phyloP scores from a whole-genome alignment of 2,888 invertebrate species.

The Spisula solida region DNA sequence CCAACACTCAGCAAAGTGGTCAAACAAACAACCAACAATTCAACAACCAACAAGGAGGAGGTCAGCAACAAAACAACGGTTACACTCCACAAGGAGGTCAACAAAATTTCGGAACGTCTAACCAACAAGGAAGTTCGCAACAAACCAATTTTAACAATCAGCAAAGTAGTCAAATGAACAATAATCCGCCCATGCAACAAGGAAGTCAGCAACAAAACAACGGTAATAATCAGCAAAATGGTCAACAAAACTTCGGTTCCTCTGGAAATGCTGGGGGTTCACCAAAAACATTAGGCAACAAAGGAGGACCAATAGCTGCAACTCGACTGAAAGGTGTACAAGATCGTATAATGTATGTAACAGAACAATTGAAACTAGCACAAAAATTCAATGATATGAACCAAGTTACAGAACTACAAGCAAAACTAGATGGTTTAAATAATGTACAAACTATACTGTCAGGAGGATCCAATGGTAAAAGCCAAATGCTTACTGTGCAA shows the following conservation, averaged over 20 bases:
- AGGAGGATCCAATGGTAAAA: constrained; percentile 29
- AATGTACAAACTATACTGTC: constrained; percentile 34
- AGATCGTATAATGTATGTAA: constrained; percentile 12
- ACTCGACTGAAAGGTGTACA: constrained; percentile 36
- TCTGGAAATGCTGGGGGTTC: background rate
- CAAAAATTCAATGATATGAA: constrained; percentile 13
- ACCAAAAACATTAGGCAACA: background rate
- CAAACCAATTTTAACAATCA: background rate
- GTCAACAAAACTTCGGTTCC: background rate
- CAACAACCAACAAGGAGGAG: background rate
- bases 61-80: background rate
- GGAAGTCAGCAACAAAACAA: background rate
- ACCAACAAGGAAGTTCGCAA: background rate
- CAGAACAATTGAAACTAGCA: constrained; percentile 32
- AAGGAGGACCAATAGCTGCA: constrained; percentile 34
- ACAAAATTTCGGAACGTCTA: background rate
- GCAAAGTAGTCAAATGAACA: background rate
- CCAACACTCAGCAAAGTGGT: background rate
- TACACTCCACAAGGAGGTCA: background rate
- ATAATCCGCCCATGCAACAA: background rate
- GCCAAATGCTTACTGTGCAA: constrained; percentile 23
- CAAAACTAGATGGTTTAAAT: constrained; percentile 31
- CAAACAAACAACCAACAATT: too few relatives aligned
- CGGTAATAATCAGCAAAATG: background rate
- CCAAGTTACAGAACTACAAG: constrained; percentile 23